A percentile compares a stretch with the other conserved stretches of the same genome.
Evolutionary conservation across 2,113 vertebrate species (phyloP).

Genomic region (Rhodinocichla rosea): DNA sequence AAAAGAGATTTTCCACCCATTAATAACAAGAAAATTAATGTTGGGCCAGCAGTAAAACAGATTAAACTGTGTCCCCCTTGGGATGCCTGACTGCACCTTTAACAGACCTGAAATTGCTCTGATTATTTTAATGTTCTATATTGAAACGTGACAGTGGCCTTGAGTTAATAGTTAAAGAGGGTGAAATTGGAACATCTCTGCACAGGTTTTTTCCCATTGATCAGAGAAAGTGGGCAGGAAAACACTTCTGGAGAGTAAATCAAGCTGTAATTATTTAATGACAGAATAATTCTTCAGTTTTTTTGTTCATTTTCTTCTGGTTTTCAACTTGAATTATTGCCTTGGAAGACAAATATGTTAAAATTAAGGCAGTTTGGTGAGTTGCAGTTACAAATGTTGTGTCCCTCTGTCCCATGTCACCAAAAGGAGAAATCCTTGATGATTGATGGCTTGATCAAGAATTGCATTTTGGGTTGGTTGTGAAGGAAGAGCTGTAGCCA

Average conservation of each 20-base stretch:
- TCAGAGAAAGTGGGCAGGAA: slow-evolving; percentile 47
- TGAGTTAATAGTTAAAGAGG: slow-evolving; percentile 72
- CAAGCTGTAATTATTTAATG: background rate
- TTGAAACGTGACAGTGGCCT: slow-evolving; percentile 71
- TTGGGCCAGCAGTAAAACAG: slow-evolving; percentile 78
- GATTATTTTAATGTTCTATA: slow-evolving; percentile 70
- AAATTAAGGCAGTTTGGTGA: background rate
- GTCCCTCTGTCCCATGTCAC: background rate
- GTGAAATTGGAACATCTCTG: slow-evolving; percentile 60
- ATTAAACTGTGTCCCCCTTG: slow-evolving; percentile 77
- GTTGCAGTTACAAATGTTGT: background rate
- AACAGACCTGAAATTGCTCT: slow-evolving; percentile 78
- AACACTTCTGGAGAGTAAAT: background rate
- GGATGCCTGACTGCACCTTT: slow-evolving; percentile 80
- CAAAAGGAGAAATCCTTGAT: background rate
- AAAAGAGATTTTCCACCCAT: slow-evolving; percentile 80
- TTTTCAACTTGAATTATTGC: background rate
- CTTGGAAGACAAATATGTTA: background rate
- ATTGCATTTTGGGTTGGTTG: background rate
- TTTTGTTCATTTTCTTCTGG: background rate
- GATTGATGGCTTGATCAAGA: background rate
- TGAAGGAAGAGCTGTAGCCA: background rate
- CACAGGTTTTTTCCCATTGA: slow-evolving; percentile 46
- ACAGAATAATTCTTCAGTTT: background rate
- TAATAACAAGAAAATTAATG: slow-evolving; percentile 84